Evolutionary conservation across 2,888 invertebrate species (phyloP), one percentile per base, ranked within the genome.

Genomic region (Creontiades dilutus): DNA sequence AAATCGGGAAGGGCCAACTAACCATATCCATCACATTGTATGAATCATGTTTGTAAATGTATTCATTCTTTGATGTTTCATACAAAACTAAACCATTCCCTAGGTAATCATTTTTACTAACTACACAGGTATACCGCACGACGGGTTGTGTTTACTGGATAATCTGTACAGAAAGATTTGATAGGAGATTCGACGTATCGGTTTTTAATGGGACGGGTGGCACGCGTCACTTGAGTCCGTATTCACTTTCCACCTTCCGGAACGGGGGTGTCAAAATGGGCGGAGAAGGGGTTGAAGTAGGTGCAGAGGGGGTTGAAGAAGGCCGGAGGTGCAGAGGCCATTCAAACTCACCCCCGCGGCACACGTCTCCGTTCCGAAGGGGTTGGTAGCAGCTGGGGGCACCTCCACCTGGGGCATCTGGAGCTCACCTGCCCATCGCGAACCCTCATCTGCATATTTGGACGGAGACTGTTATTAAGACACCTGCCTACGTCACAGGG

Each of bases 381-480:
- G 68, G 68, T 68, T 68, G 68, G 68, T 0, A 27, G 68, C 68
- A 68, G 68, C 19, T 68, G 68, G 37, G 14, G 7, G 27, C 5
- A 9, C 23, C 68, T 68, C 68, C 68, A 68, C 68, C 68, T 68
- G 68, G 68, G 23, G 68, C 68, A 68, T 68, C 68, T 68, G 68
- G 68, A 68, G 68, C 68, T 68, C 68, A 68, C 68, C 68, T 68
- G 68, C 68, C 68, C 68, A 23, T 68, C 23, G 68, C 23, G 27
- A 68, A 68, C 23, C 68, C 68, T 68, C 68, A 68, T 68, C 23
- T 68, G 68, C 68, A 68, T 68, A 68, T 68, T 68, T 68, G 11
- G 27, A 19, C 68, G 23, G 68, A 23, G 23, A 68, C 68, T 68
- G 68, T 68, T 68, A 68, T 68, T 23, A 68, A 68, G 68, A 23